phyloP scores from a whole-genome alignment of 2,888 invertebrate species.

The Hyposoter didymator region DNA sequence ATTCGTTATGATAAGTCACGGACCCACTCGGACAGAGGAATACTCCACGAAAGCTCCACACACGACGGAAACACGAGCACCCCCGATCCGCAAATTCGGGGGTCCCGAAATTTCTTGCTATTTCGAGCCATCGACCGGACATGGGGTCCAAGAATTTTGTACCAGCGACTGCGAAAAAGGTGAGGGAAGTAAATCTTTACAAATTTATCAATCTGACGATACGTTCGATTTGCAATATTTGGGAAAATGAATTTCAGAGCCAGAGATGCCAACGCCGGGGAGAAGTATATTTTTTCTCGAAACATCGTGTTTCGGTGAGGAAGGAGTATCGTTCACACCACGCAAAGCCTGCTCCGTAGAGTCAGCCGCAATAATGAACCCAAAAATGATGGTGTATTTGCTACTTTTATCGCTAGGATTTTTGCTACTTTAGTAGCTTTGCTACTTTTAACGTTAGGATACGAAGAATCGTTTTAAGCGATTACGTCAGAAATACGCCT shows the following conservation, averaged over 20 bases:
- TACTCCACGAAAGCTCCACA: no score
- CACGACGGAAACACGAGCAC: no score
- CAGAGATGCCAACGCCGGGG: conserved; percentile 77
- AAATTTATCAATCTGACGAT: no score
- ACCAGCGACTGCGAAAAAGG: no score
- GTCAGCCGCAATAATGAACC: conserved; percentile 88
- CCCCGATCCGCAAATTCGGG: no score
- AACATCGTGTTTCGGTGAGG: conserved; percentile 86
- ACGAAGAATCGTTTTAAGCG: conserved; percentile 85
- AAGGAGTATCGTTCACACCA: conserved; percentile 83
- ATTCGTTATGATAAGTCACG: no score
- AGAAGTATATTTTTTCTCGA: conserved; percentile 89
- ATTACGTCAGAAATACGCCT: conserved; percentile 86
- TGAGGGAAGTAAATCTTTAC: no score
- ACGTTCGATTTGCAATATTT: no score
- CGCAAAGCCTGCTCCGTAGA: conserved; percentile 90
- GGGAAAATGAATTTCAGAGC: conserved; percentile 67
- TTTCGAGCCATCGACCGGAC: no score
- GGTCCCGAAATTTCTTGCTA: no score
- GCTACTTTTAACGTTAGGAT: conserved; percentile 86
- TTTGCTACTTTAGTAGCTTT: conserved; percentile 83
- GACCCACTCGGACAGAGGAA: no score
- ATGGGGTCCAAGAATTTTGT: no score
- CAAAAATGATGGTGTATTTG: conserved; percentile 86
- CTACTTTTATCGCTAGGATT: conserved; percentile 85